Base-by-base conservation (phyloP, 2,113 vertebrate genomes). In the Sinosuthora webbiana region DNA sequence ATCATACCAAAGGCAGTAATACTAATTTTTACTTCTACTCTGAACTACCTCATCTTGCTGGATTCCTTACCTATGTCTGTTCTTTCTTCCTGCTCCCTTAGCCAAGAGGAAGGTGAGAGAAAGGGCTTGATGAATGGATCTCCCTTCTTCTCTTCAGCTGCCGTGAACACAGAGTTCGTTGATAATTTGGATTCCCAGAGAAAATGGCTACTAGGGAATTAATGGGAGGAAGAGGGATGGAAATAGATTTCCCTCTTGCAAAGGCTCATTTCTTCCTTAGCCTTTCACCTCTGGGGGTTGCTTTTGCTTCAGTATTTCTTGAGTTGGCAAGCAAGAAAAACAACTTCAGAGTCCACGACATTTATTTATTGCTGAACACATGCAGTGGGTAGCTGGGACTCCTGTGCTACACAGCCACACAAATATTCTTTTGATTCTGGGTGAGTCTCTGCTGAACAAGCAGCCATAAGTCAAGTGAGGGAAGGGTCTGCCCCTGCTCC, bases 361-460 rank as follows among this genome's bases (percentile, higher is more conserved):
- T 41, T 35, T 33, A 41, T 89, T 71, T 82, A 19, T 42, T 27
- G 37, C 17, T 31, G 55, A 76, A 55, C 20, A 35, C 16, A 2
- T 27, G 11, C 39, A 63, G 14, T 21, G 52, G 10, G 9, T 21
- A 42, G 4, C n/a, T 62, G 56, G 18, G 28, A 47, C 11, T 64
- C 20, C 41, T 2, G 1, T 10, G 50, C 59, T 52, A 15, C 3
- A 17, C 2, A 4, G 35, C 15, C 2, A 5, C 17, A 37, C 25
- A 69, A 35, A 63, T 52, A 15, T 35, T 42, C 25, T 24, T 76
- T 28, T 30, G 39, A 17, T 65, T 60, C 35, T 78, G 30, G 33
- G 17, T 30, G 39, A 63, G 30, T 33, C n/a, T 75, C 50, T 82
- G 25, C 30, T 55, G 85, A 84, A 33, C 17, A 69, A 25, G 30